Evolutionary conservation across 2,888 invertebrate species (phyloP).

Genomic region (Limnephilus rhombicus): DNA sequence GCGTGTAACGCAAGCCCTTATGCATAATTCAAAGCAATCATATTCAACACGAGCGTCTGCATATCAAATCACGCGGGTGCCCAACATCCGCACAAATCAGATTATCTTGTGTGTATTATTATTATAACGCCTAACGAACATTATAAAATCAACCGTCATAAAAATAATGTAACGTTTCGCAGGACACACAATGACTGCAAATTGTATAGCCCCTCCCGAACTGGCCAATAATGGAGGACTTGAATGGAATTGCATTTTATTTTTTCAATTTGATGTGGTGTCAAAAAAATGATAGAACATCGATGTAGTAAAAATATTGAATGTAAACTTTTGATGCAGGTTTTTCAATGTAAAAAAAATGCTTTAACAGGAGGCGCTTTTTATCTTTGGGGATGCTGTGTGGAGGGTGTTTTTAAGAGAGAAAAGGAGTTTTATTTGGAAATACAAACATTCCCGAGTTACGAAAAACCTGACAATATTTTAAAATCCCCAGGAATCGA

Average conservation of each 20-base stretch:
- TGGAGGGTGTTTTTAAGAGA: too few species aligned
- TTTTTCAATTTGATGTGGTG: neutral
- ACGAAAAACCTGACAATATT: too few species aligned
- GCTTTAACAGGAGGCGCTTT: too few species aligned
- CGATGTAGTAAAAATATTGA: neutral
- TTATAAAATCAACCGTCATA: constrained; percentile 56
- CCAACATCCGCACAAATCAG: constrained; percentile 8
- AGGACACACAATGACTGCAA: constrained; percentile 44
- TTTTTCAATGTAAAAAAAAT: too few species aligned
- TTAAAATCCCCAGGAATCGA: too few species aligned
- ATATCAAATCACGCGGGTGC: constrained; percentile 15
- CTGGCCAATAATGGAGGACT: constrained; percentile 60
- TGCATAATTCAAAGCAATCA: neutral
- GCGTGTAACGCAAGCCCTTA: neutral
- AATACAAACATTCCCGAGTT: too few species aligned
- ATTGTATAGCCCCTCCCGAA: constrained; percentile 50
- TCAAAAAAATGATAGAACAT: neutral
- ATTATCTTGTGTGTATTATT: constrained; percentile 36
- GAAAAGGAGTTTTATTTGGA: too few species aligned
- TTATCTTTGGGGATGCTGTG: too few species aligned
- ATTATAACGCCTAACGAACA: constrained; percentile 39
- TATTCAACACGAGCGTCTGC: neutral
- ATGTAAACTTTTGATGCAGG: too few species aligned
- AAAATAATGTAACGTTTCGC: constrained; percentile 53
- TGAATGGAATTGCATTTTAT: neutral